Conservation (phyloP, 2,888 invertebrate species). For the Blomia tropicalis region DNA sequence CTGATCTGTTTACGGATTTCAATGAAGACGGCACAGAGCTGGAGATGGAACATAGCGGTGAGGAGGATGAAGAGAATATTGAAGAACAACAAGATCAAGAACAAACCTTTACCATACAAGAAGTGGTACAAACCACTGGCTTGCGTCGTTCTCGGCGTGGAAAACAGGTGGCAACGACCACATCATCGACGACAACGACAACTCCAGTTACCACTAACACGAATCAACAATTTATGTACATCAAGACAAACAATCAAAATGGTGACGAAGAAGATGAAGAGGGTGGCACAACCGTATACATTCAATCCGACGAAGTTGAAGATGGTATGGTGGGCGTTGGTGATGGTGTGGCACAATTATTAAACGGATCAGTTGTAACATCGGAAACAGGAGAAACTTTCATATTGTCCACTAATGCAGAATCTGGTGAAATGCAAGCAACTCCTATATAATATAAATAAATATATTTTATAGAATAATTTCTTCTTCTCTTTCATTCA, state of each 20-base stretch:
- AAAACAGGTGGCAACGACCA: background rate
- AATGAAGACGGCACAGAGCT: background rate
- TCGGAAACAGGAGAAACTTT: background rate
- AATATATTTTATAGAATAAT: no score
- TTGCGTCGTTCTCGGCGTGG: background rate
- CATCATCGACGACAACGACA: no score
- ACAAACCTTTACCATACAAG: background rate
- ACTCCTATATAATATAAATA: no score
- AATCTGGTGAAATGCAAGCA: constrained; percentile 1
- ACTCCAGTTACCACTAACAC: no score
- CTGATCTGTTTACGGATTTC: constrained; percentile 6
- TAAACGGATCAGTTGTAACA: constrained; percentile 1
- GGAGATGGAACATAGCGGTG: background rate
- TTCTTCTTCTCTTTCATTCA: no score
- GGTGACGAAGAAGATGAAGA: background rate
- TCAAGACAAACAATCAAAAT: background rate
- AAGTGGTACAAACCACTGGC: background rate
- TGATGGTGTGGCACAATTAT: background rate
- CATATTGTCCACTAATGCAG: background rate
- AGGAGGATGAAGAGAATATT: background rate
- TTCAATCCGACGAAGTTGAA: constrained; percentile 8
- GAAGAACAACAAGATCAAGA: background rate
- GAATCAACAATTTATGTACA: background rate
- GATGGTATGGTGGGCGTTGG: background rate
- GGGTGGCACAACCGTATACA: background rate